Conservation (phyloP, 2,888 invertebrate species). For the Syrista parreyssii region DNA sequence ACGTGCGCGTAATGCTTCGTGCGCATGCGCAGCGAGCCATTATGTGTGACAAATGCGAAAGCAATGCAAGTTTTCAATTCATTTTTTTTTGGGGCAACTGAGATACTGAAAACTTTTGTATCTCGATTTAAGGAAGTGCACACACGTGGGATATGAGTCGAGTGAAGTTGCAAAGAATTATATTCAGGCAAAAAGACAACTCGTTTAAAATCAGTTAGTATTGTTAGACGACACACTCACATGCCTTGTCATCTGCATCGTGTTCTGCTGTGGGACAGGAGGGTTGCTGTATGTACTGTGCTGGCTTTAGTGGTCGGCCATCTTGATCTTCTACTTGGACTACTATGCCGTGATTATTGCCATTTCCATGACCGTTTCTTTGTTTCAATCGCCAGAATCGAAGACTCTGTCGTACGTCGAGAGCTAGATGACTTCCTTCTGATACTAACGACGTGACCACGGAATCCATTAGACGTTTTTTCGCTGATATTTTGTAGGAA, state of each 20-base stretch:
- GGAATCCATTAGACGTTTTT: conserved; percentile 61
- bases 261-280: conserved; percentile 47
- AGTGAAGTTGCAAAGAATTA: background rate
- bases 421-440: conserved; percentile 52
- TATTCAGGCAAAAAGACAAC: background rate
- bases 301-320: conserved; percentile 67
- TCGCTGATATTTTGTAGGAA: conserved; percentile 37
- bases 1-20: background rate
- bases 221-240: conserved; percentile 66
- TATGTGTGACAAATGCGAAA: background rate
- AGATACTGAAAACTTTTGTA: too few species aligned
- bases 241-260: conserved; percentile 62
- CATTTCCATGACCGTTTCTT: conserved; percentile 34
- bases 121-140: background rate
- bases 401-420: conserved; percentile 56
- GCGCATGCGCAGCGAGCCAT: background rate
- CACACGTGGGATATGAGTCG: background rate
- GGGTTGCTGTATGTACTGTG: conserved; percentile 66
- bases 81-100: background rate
- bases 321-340: conserved; percentile 74
- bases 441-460: conserved; percentile 53
- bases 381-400: conserved; percentile 54
- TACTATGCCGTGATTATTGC: conserved; percentile 67
- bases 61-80: background rate
- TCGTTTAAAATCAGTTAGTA: conserved; percentile 50